Conservation (phyloP, 2,797 vertebrate species). For the Falco columbarius region DNA sequence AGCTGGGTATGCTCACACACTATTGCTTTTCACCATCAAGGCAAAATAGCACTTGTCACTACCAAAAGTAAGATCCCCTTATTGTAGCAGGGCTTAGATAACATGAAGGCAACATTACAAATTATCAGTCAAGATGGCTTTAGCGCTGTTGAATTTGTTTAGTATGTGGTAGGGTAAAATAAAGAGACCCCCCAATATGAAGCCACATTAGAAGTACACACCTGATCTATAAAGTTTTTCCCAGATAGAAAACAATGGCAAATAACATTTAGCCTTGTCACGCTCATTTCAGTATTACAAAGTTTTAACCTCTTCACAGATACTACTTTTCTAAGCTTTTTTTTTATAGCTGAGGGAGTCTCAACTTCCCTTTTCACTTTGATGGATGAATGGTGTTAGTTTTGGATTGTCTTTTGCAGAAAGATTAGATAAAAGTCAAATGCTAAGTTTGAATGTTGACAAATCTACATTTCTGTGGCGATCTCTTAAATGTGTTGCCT, state of each 20-base stretch:
- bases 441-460: not conserved
- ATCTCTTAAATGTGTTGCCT: not conserved
- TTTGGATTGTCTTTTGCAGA: not conserved
- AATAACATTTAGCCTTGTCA: not conserved
- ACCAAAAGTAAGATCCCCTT: not conserved
- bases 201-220: not conserved
- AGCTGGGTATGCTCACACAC: not conserved
- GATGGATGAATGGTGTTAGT: not conserved
- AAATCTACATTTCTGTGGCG: not conserved
- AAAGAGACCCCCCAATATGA: not conserved
- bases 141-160: not conserved
- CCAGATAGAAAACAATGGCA: not conserved
- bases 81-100: not conserved
- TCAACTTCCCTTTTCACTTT: not conserved
- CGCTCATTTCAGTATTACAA: fast-evolving
- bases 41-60: not conserved
- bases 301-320: not conserved
- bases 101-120: not conserved
- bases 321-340: not conserved
- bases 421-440: not conserved
- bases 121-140: not conserved
- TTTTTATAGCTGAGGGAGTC: not conserved
- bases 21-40: not conserved
- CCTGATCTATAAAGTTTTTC: not conserved
- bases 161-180: not conserved